Evolutionary conservation across 2,113 vertebrate species (phyloP), one percentile per base, ranked within the genome.

Genomic region (Eolophus roseicapilla): DNA sequence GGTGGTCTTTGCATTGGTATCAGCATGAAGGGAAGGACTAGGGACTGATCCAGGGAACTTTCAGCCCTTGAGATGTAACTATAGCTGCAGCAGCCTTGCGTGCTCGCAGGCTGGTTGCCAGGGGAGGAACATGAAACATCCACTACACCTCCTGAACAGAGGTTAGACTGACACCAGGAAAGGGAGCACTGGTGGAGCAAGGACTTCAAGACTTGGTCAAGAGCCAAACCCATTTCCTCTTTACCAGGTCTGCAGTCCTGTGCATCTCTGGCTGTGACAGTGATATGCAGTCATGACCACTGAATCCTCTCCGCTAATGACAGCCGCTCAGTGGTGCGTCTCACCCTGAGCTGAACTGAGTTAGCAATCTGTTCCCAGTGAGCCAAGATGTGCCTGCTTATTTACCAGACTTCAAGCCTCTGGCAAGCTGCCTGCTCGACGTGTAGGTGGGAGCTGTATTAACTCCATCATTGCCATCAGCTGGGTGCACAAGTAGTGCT

Each of bases 331-430:
- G 79, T 4, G 6, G 41, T 5, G 52, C 3, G 1, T 82, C 76
- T 93, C 80, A 70, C 80, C 83, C 59, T 0, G 80, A 60, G 94
- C 83, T 68, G 88, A 78, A 73, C 94, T 1, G 33, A 93, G 94
- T 53, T 53, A 79, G 47, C 93, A 91, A 85, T 92, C 92, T 89
- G 96, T 37, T 92, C 93, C 89, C 86, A 91, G 77, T 12, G 52
- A 96, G 89, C 94, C 39, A n/a, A 79, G 94, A 92, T 84, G 74
- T 71, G 81, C 81, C 86, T 89, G 86, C 89, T 96, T 86, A 55
- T 87, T 91, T 64, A 88, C 91, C 89, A 95, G 89, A 47, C 78
- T 82, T 44, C 24, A 20, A 89, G 93, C 80, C 86, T 47, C 94
- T 95, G 86, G 95, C 95, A 55, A 70, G 74, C 55, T 86, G 83